phyloP scores from a whole-genome alignment of 2,888 invertebrate species.

The Limenitis camilla region DNA sequence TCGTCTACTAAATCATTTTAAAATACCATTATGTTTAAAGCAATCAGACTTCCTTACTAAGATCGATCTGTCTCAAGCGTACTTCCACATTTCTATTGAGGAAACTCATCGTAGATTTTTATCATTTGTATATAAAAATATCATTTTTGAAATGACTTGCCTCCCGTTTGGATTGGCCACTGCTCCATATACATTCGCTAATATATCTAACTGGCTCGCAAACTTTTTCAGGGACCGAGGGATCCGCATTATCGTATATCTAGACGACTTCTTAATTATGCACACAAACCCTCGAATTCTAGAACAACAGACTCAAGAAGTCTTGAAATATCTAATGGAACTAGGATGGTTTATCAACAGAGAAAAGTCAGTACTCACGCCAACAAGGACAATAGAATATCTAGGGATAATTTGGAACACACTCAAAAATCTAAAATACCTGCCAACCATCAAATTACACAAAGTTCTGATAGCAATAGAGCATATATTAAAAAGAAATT shows the following conservation, averaged over 20 bases:
- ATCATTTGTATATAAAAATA: constrained; percentile 4
- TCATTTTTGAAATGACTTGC: constrained; percentile 15
- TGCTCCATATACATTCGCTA: constrained; percentile 26
- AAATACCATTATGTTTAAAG: constrained; percentile 14
- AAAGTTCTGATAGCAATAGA: neutral
- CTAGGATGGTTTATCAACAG: neutral
- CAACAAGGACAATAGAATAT: neutral
- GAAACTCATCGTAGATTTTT: constrained; percentile 17
- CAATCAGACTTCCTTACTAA: constrained; percentile 15
- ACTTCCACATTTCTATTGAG: constrained; percentile 15
- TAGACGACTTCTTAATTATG: neutral
- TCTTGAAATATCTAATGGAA: neutral
- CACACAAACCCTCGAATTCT: neutral
- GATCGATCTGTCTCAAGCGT: constrained; percentile 15
- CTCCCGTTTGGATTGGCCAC: constrained; percentile 31
- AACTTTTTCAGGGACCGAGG: neutral
- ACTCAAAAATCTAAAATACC: constrained; percentile 6
- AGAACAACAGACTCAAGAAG: neutral
- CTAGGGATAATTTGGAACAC: constrained; percentile 13
- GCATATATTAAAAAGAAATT: neutral
- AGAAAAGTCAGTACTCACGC: neutral
- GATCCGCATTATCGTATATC: neutral
- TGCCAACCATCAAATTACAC: constrained; percentile 10
- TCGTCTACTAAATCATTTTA: constrained; percentile 3
- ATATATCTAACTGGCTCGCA: constrained; percentile 16